phyloP scores from a whole-genome alignment of 2,797 vertebrate genomes.

The Galago senegalensis region DNA sequence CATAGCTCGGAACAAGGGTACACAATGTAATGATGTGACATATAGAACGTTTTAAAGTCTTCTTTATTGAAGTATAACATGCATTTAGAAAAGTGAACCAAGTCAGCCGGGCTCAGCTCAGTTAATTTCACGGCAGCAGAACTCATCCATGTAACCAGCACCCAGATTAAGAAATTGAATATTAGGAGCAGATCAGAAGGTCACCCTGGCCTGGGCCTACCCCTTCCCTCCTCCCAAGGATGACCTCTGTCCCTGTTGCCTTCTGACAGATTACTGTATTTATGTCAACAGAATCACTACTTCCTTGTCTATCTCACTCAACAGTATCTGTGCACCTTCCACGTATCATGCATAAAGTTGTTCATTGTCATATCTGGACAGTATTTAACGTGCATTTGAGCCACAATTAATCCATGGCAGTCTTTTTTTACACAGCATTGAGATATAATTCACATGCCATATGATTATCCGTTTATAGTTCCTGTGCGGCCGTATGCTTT shows the following conservation, averaged over 20 bases:
- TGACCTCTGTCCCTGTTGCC: not conserved
- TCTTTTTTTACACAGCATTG: not conserved
- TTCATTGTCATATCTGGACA: not conserved
- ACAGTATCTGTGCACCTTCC: not conserved
- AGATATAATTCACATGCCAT: not conserved
- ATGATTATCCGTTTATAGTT: not conserved
- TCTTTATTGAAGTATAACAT: not conserved
- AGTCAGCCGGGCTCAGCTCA: not conserved
- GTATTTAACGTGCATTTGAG: not conserved
- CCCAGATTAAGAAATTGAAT: not conserved
- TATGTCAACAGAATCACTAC: not conserved
- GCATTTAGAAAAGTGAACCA: not conserved
- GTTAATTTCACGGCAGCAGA: not conserved
- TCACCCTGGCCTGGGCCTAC: fast-evolving
- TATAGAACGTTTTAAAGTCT: not conserved
- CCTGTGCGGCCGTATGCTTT: not conserved
- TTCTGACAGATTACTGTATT: not conserved
- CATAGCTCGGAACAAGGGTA: slow-evolving; percentile 43
- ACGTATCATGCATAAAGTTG: not conserved
- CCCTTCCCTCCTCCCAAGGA: not conserved
- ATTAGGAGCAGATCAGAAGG: not conserved
- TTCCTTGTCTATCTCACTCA: not conserved
- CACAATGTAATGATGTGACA: not conserved
- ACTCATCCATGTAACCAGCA: not conserved
- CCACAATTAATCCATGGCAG: not conserved